phyloP scores from a whole-genome alignment of 2,888 invertebrate genomes.

The Tenthredo notha region DNA sequence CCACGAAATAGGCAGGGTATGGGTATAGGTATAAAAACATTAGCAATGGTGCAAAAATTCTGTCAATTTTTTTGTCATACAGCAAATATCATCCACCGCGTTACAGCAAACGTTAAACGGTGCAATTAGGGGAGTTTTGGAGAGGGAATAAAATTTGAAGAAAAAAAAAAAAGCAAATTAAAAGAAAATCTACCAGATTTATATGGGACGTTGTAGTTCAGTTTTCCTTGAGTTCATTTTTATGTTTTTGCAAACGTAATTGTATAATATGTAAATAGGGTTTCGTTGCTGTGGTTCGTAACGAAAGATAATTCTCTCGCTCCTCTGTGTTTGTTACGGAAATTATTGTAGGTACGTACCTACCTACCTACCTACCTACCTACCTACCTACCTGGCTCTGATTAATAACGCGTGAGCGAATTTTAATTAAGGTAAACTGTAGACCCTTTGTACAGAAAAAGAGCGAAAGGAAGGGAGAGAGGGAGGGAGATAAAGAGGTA shows the following conservation, averaged over 20 bases:
- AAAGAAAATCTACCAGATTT: background rate
- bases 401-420: conserved; percentile 18
- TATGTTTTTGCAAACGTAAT: background rate
- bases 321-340: background rate
- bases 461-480: background rate
- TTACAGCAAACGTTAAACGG: conserved; percentile 51
- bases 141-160: background rate
- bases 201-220: background rate
- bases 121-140: conserved; percentile 59
- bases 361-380: background rate
- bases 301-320: background rate
- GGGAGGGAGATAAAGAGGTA: background rate
- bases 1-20: background rate
- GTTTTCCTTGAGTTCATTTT: background rate
- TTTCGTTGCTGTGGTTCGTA: background rate
- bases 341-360: background rate
- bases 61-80: background rate
- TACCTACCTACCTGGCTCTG: background rate
- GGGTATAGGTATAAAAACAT: background rate
- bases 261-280: background rate
- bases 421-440: conserved; percentile 13
- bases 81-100: conserved; percentile 51
- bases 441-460: background rate
- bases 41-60: background rate
- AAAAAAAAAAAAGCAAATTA: background rate